Evolutionary conservation across 1,140 invertebrate species (phyloP), one percentile per base, ranked within the genome.

Genomic region (Glossosoma conforme): DNA sequence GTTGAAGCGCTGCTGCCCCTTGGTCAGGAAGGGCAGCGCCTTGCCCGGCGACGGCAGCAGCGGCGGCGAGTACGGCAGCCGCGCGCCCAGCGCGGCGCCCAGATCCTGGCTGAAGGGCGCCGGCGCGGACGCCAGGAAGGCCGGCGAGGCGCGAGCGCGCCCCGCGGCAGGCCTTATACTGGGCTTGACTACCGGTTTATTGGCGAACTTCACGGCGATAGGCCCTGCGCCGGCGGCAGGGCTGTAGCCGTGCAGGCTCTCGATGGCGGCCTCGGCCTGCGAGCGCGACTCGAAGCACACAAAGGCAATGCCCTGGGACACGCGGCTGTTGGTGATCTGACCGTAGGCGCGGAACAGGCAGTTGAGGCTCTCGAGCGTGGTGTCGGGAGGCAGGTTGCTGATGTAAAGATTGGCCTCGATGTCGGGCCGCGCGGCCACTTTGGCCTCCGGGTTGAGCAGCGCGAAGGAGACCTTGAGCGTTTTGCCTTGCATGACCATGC

Each of bases 401-500:
- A 74, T 72, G 56, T 73, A 74, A 35, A 75, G 65, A 61, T 75
- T 75, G 22, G 69, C 71, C 56, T 73, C 71, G 18, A 62, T 71
- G 48, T 72, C 69, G 11, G 70, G 68, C 54, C 71, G 72, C 59
- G 71, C 68, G 55, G 67, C 68, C 28, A 65, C 63, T 54, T 74
- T 74, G 58, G 70, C 68, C 49, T 75, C 71, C 28, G 72, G 72
- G 58, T 75, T 74, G 46, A 75, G 69, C 21, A 73, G 65, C 3
- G 72, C 72, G 58, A 74, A 75, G 14, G 71, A 73, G 52, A 75
- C 71, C 60, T 74, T 74, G 24, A 75, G 65, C 17, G 70, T 72
- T 54, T 75, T 73, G 45, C 71, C 71, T 52, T 73, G 73, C 67
- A 74, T 70, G 21, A 72, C 61, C 30, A 75, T 60, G 30, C 71